Base-by-base conservation (phyloP, 2,888 invertebrate genomes). In the Protodeltote pygarga region DNA sequence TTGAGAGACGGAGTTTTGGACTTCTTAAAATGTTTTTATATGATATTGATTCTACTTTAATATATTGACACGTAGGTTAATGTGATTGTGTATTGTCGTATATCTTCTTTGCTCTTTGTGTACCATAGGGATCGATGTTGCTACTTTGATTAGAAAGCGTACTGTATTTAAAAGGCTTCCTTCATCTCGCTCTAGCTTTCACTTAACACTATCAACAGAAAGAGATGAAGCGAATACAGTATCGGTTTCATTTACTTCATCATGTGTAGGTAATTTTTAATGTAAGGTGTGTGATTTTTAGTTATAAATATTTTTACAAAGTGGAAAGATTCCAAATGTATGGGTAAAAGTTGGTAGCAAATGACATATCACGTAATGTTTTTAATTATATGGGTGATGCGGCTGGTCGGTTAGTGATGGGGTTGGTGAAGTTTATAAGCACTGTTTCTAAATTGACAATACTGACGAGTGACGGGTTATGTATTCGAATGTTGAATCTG, bases 291-390 rank as follows among this genome's bases (percentile, higher is more conserved):
- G 89, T 88, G 85, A 83, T 82, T 87, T 89, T 88, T 75, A 85
- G 81, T 87, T 89, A 72, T 83, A 81, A 76, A 81, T 81, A 77
- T 84, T 87, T 83, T 84, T 83, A 80, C 80, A 80, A 65, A 75
- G 39, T 75, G 85, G 92, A 91, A 92, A 92, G 92, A 90, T 92
- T 92, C 92, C 92, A 92, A 91, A 91, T 88, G 79, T n/a, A 67
- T 81, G 79, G 81, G 66, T 67, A 75, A 77, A 75, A 67, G 79
- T 76, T 71, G 85, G 82, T 89, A 90, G 89, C 79, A 85, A 88
- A 88, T 91, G 79, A 92, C 92, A 92, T 92, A 92, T 92, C 92
- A 92, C 79, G 83, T 85, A 85, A 85, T 82, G 85, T 87, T 89
- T 88, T 75, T 77, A 74, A 85, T 83, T 83, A 82, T 76, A 77